These are phyloP conservation scores for Cetoscarus ocellatus DNA, from an alignment of 2,797 vertebrate genomes.

Conservation along the genomic window DNA sequence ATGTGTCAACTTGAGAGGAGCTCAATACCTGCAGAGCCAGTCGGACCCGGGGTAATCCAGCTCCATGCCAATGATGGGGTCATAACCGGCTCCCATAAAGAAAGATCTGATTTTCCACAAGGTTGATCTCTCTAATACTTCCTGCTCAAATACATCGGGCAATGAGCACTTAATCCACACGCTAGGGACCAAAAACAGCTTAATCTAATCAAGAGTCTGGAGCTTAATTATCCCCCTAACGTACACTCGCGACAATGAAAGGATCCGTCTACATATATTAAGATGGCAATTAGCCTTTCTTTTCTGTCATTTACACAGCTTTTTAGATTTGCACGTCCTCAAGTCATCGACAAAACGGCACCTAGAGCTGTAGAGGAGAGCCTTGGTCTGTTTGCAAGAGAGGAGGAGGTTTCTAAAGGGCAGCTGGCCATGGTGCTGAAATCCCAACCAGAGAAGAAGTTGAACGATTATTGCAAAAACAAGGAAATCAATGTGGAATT, in stretches of 20 bases:
- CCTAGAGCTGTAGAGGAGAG: conserved; percentile 52
- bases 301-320: conserved; percentile 78
- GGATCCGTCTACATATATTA: conserved; percentile 80
- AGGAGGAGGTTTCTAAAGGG: conserved; percentile 48
- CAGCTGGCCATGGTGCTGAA: conserved; percentile 68
- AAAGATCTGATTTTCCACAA: conserved; percentile 80
- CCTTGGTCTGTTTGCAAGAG: conserved; percentile 27
- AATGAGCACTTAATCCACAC: conserved; percentile 79
- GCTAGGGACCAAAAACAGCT: conserved; percentile 78
- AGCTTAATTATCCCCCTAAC: conserved; percentile 83
- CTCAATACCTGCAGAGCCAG: conserved; percentile 75
- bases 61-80: conserved; percentile 74
- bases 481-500: conserved; percentile 13
- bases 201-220: conserved; percentile 83
- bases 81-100: conserved; percentile 72
- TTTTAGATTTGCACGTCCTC: conserved; percentile 41
- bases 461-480: conserved; percentile 30
- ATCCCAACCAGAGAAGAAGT: conserved; percentile 34
- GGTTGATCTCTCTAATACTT: conserved; percentile 80
- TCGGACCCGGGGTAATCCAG: conserved; percentile 75
- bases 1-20: conserved; percentile 74
- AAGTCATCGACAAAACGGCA: conserved; percentile 61
- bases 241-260: conserved; percentile 78
- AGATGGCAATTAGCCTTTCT: conserved; percentile 80
- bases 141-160: conserved; percentile 71